Evolutionary conservation across 2,888 invertebrate species (phyloP), one percentile per base, ranked within the genome.

Genomic region (Drosophila barbarae): DNA sequence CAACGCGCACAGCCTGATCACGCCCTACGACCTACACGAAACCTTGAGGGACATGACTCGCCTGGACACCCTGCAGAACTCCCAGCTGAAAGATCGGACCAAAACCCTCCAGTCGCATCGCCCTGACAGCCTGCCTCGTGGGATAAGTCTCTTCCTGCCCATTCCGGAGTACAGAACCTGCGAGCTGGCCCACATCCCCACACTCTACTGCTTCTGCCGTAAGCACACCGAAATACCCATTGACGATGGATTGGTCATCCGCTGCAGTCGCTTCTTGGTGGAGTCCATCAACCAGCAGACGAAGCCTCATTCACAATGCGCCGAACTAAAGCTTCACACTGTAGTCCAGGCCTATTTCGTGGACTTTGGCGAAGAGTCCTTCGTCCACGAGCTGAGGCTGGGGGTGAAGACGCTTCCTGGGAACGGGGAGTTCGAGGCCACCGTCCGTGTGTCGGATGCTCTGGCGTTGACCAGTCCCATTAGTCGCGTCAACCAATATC

Each of bases 141-240:
- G 93, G 1, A 92, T 94, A 9, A 96, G 96, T 87, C 90, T 96
- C 53, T 96, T 97, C 88, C 88, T 93, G 5, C 92, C 93, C 1
- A 91, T 97, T 64, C 93, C 95, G 0, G 88, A 88, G 26, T 90
- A 91, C 53, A 90, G 97, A 47, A 94, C 94, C 0, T 98, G 97
- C 86, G 89, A 91, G 38, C 89, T 90, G 58, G 96, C 96, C 0
- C 92, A 90, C 1, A 95, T 98, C 55, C 92, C 93, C 0, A 92
- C 93, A 9, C 94, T 96, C 84, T 97, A 94, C 93, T 97, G 97
- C 86, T 94, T 95, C 15, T 97, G 97, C 74, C 94, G 95, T 7
- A 53, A 30, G 0, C 55, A 71, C 13, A 38, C 6, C 0, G 32
- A n/a, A 21, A 28, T 81, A 3, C 34, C 54, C 6, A 21, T 23